Percentiles rank a stretch among this genome's conserved stretches.
phyloP scores from a whole-genome alignment of 2,113 vertebrate genomes.

The Cranoglanis bouderius region DNA sequence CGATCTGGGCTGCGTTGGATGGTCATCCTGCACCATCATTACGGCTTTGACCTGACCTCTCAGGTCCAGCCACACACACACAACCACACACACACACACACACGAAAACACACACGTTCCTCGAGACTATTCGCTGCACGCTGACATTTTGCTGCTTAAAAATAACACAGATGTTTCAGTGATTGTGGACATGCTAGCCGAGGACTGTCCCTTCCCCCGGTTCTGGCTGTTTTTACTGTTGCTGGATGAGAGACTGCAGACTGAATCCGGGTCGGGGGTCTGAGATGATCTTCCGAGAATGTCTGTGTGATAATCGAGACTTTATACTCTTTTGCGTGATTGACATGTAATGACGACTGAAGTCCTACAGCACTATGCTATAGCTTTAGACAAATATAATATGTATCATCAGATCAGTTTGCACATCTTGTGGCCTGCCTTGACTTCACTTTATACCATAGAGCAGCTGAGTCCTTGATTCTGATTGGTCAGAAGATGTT shows the following conservation, averaged over 20 bases:
- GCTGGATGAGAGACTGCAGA: conserved; percentile 55
- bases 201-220: conserved; percentile 31
- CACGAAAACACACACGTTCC: conserved; percentile 54
- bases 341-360: background rate
- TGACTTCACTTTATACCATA: background rate
- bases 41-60: conserved; percentile 61
- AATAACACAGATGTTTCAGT: conserved; percentile 72
- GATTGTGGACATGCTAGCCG: conserved; percentile 40
- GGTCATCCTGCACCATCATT: conserved; percentile 57
- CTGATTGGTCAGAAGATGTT: background rate
- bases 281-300: conserved; percentile 58
- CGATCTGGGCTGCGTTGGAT: conserved; percentile 53
- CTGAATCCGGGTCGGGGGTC: conserved; percentile 63
- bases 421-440: background rate
- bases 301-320: conserved; percentile 65
- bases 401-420: background rate
- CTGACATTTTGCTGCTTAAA: conserved; percentile 73
- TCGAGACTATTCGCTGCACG: conserved; percentile 64
- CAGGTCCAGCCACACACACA: conserved; percentile 54
- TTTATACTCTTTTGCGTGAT: background rate
- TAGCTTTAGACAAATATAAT: background rate
- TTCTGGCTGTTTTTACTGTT: conserved; percentile 66
- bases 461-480: background rate
- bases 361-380: background rate
- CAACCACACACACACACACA: conserved; percentile 49